These are phyloP conservation scores for Eriosoma lanigerum DNA, from an alignment of 1,140 invertebrate genomes.

Conservation along the genomic window DNA sequence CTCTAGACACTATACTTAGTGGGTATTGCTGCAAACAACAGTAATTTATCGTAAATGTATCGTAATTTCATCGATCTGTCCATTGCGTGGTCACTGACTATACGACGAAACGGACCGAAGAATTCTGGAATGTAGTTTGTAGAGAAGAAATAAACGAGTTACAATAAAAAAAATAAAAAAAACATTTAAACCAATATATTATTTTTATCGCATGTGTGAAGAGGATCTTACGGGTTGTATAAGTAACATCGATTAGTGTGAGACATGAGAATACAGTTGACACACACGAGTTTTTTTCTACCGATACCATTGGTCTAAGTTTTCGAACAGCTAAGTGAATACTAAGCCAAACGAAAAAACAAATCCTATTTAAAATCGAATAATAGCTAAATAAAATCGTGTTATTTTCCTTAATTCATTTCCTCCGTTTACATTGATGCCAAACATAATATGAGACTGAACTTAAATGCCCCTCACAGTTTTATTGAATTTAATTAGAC, in stretches of 20 bases:
- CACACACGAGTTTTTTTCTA: not conserved
- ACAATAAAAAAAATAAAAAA: slow-evolving; percentile 2
- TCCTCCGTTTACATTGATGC: not conserved
- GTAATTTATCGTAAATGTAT: not conserved
- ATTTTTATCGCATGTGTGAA: slow-evolving; percentile 39
- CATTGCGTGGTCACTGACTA: not conserved
- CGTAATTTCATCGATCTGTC: slow-evolving; percentile 18
- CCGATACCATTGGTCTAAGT: not conserved
- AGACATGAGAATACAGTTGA: not conserved
- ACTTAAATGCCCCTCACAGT: not conserved
- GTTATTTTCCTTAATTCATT: not conserved
- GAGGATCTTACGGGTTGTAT: slow-evolving; percentile 7
- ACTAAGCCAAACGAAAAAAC: not conserved
- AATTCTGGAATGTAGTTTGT: slow-evolving; percentile 38
- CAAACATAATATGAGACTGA: not conserved
- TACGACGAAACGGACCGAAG: not conserved
- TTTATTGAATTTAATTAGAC: slow-evolving; percentile 13
- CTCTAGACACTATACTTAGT: not conserved
- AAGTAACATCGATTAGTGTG: slow-evolving; percentile 22
- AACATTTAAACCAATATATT: slow-evolving; percentile 41
- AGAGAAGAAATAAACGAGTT: slow-evolving; percentile 19
- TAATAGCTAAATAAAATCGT: slow-evolving; percentile 14
- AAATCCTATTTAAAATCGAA: not conserved
- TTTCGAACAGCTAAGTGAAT: not conserved
- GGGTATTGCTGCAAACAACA: not conserved